Evolutionary conservation across 2,888 invertebrate genomes (phyloP).

Genomic region (Atethmia centrago): DNA sequence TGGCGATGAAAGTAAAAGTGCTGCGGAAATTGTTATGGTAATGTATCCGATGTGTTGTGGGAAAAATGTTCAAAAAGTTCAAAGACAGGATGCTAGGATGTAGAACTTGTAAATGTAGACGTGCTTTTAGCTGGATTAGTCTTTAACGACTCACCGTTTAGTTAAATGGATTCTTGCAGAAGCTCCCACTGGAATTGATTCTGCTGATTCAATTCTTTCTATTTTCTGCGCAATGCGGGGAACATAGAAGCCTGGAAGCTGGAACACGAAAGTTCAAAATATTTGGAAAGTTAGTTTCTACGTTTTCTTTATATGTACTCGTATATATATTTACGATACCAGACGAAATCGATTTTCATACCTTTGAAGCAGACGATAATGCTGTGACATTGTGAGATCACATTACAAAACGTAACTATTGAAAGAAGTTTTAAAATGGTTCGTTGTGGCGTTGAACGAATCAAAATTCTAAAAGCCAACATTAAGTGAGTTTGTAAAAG

Average conservation of each 20-base stretch:
- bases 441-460: constrained; percentile 19
- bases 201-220: neutral
- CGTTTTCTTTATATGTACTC: neutral
- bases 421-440: constrained; percentile 18
- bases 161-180: neutral
- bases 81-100: constrained; percentile 21
- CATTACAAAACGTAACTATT: constrained; percentile 6
- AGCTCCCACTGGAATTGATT: neutral
- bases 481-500: constrained; percentile 36
- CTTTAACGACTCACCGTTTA: neutral
- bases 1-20: constrained; percentile 61
- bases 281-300: neutral
- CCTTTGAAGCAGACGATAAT: constrained; percentile 4
- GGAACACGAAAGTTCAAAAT: constrained; percentile 2
- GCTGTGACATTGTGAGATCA: constrained; percentile 19
- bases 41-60: constrained; percentile 52
- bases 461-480: constrained; percentile 25
- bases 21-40: constrained; percentile 55
- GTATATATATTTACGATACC: neutral
- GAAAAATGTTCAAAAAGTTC: constrained; percentile 44
- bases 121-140: constrained; percentile 10
- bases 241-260: constrained; percentile 1
- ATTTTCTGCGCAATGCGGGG: constrained; percentile 6
- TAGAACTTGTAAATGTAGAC: constrained; percentile 8
- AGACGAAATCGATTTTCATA: constrained; percentile 27